These are phyloP conservation scores for Pempheris klunzingeri DNA, from an alignment of 2,797 vertebrate genomes.

Conservation along the genomic window DNA sequence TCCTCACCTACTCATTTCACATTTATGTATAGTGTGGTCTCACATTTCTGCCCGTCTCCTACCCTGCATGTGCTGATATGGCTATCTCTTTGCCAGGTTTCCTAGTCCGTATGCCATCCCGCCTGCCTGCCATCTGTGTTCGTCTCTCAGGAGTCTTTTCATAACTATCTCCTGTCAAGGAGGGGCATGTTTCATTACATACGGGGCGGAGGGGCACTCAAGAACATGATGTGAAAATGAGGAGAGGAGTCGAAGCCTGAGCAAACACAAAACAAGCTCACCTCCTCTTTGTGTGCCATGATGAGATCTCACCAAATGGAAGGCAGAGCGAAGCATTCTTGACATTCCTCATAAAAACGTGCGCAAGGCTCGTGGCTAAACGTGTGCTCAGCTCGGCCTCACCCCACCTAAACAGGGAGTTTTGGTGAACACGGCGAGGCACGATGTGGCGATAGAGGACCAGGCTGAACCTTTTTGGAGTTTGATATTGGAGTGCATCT, in stretches of 20 bases:
- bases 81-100: constrained; percentile 36
- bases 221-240: constrained; percentile 29
- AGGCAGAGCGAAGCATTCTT: constrained; percentile 65
- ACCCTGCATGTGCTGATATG: constrained; percentile 24
- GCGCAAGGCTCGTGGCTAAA: constrained; percentile 40
- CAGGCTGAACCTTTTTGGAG: background rate
- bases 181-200: constrained; percentile 29
- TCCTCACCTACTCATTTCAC: constrained; percentile 7
- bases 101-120: constrained; percentile 38
- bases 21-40: constrained; percentile 8
- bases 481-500: background rate
- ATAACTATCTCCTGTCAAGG: constrained; percentile 48
- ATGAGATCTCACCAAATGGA: constrained; percentile 56
- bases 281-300: constrained; percentile 25
- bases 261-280: constrained; percentile 33
- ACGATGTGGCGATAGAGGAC: background rate
- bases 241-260: constrained; percentile 32
- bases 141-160: constrained; percentile 49
- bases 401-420: constrained; percentile 32
- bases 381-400: constrained; percentile 2
- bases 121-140: constrained; percentile 65
- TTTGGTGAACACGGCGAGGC: background rate
- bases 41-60: constrained; percentile 12
- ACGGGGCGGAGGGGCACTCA: constrained; percentile 7
- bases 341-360: constrained; percentile 68